Conservation (phyloP, 2,888 invertebrate genomes). For the Caenorhabditis panamensis region DNA sequence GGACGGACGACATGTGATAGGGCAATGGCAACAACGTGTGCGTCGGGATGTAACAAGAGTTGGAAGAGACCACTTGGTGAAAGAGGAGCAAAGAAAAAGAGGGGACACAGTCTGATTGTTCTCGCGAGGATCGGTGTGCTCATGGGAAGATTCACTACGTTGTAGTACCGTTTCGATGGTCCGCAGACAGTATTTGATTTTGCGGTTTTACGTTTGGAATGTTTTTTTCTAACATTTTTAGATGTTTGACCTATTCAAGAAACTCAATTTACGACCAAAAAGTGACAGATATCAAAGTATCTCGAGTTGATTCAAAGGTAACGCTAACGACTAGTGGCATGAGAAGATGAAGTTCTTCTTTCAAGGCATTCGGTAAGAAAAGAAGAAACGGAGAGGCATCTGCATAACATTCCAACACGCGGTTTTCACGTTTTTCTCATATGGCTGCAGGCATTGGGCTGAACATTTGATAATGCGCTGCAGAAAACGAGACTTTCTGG, state of each 20-base stretch:
- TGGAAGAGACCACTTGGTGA: conserved; percentile 17
- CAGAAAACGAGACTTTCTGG: conserved; percentile 7
- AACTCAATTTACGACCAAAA: not conserved
- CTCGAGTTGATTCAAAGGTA: not conserved
- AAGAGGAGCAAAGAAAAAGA: not conserved
- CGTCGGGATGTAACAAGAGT: conserved; percentile 18
- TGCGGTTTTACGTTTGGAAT: too few species aligned
- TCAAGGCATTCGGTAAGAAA: not conserved
- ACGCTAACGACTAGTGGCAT: not conserved
- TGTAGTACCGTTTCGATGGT: not conserved
- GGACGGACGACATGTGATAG: conserved; percentile 47
- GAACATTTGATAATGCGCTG: conserved; percentile 47
- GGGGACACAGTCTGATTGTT: conserved; percentile 3
- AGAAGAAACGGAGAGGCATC: conserved; percentile 13
- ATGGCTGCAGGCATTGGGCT: conserved; percentile 5
- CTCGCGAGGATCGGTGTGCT: not conserved
- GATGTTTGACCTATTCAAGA: too few species aligned
- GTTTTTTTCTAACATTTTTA: too few species aligned
- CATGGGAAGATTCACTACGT: not conserved
- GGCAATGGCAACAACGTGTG: conserved; percentile 46
- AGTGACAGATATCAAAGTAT: not conserved
- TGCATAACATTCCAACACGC: conserved; percentile 11
- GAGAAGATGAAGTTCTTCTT: not conserved
- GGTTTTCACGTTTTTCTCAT: conserved; percentile 35
- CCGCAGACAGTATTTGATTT: not conserved